phyloP scores from a whole-genome alignment of 1,140 invertebrate genomes.

The Penaeus vannamei region DNA sequence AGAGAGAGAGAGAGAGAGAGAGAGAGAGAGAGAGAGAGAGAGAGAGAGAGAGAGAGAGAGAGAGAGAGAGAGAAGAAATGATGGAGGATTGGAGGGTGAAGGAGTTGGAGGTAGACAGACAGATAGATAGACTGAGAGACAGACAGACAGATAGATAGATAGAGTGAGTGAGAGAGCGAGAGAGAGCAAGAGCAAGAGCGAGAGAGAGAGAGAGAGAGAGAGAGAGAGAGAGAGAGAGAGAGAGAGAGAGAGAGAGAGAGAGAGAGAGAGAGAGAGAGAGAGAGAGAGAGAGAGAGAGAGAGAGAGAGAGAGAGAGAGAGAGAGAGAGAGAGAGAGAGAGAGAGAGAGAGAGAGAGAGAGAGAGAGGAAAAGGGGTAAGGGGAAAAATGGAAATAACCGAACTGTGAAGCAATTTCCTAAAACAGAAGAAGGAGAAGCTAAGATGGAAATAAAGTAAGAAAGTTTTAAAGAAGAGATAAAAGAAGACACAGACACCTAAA shows the following conservation, averaged over 20 bases:
- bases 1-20: neutral
- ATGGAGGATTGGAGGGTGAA: too few relatives aligned
- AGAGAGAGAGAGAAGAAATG: neutral
- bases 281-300: neutral
- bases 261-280: neutral
- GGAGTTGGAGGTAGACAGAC: neutral
- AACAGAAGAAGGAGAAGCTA: neutral
- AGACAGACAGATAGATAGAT: neutral
- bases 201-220: neutral
- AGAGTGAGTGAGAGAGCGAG: neutral
- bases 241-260: neutral
- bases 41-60: constrained; percentile 11
- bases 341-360: constrained; percentile 11
- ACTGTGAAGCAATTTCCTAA: neutral
- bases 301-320: neutral
- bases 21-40: neutral
- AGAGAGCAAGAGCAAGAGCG: neutral
- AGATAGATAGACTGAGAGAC: neutral
- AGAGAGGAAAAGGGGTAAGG: too few relatives aligned
- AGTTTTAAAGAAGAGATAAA: neutral
- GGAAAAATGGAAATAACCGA: neutral
- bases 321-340: neutral
- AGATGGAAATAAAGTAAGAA: neutral
- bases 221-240: neutral
- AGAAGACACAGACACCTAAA: neutral